Conservation (phyloP, 2,797 vertebrate species). For the Sebastes cheni region DNA sequence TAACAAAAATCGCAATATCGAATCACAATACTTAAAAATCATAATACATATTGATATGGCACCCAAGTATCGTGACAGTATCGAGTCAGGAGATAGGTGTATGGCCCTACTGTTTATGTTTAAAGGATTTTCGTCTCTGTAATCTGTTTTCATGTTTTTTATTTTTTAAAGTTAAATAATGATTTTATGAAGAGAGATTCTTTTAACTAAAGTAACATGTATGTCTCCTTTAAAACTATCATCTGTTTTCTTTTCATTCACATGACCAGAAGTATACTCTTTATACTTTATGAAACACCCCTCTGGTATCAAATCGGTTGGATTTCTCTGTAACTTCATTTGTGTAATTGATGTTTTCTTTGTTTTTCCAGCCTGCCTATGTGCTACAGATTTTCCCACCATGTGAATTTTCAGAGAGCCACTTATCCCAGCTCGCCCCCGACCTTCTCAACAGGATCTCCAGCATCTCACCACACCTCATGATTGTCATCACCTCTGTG, state of each 20-base stretch:
- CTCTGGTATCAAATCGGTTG: background rate
- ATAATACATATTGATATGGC: no score
- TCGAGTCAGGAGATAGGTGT: no score
- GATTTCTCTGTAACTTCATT: background rate
- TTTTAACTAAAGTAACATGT: background rate
- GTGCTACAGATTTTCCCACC: constrained; percentile 99
- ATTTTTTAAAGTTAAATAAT: background rate
- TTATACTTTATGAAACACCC: background rate
- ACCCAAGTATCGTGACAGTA: background rate
- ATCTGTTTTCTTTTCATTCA: background rate
- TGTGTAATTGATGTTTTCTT: background rate
- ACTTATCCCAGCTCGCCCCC: constrained; percentile 94
- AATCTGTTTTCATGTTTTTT: background rate
- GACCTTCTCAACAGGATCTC: constrained; percentile 98
- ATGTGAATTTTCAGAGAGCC: constrained; percentile 97
- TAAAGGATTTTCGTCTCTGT: background rate
- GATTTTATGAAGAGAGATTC: background rate
- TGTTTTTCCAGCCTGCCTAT: constrained; percentile 89
- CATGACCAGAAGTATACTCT: background rate
- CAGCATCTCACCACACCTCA: constrained; percentile 98
- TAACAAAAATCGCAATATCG: no score
- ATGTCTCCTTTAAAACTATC: background rate
- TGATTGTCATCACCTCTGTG: constrained; percentile 99
- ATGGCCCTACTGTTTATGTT: background rate
- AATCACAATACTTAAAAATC: no score